Evolutionary conservation across 2,797 vertebrate species (phyloP), one percentile per base, ranked within the genome.

Genomic region (Eleutherodactylus coqui): DNA sequence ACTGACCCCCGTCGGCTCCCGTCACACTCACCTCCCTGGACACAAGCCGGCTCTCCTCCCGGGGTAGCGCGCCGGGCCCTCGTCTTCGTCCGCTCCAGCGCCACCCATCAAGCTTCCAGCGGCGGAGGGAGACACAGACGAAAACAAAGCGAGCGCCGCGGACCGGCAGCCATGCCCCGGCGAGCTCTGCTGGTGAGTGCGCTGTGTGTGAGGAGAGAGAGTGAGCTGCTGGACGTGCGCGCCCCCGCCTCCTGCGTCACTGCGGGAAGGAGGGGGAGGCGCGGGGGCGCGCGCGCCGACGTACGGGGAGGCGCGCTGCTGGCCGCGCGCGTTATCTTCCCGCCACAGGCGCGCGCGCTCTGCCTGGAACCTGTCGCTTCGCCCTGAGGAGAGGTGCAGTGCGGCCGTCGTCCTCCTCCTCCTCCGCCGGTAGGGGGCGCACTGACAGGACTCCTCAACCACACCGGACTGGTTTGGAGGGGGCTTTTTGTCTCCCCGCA

Each of bases 101-200:
- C 64, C 55, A 34, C 76, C 86, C 86, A 87, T 87, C 76, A 87
- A 84, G 82, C 82, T 84, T 53, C 43, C 67, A 53, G 79, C 13
- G 43, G 21, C 21, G 29, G 14, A 29, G 67, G 41, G 13, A 78
- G 67, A 67, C 16, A 1, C n/a, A 13, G 82, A 21, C 29, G 38
- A 67, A 47, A 83, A 62, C 81, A 79, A 53, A 79, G 76, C 76
- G 45, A 47, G 29, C 77, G 67, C 82, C 21, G 67, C 67, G 45
- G 45, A 34, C 17, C 29, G 55, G 11, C 86, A 43, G 82, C 86
- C 86, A 87, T 87, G 76, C 76, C 86, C 80, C 86, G 77, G 53
- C 29, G 75, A 80, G 86, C 47, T 78, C 69, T 27, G 67, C 41
- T 41, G 17, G 53, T 49, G 67, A 81, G 64, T 75, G 76, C 70